These are phyloP conservation scores for Tylochromis polylepis DNA, from an alignment of 2,113 vertebrate species.

Conservation along the genomic window DNA sequence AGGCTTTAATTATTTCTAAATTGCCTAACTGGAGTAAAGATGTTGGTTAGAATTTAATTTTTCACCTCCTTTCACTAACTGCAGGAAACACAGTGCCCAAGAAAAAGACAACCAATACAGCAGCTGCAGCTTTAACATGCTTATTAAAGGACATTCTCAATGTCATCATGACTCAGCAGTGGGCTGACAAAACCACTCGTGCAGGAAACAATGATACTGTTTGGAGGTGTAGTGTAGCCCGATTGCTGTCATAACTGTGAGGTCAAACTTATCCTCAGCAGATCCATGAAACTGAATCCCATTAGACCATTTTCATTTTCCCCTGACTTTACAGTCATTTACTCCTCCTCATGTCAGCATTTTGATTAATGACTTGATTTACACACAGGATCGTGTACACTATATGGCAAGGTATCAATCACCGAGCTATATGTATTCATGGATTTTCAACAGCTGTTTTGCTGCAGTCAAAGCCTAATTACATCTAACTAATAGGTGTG, in stretches of 20 bases:
- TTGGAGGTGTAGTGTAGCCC: conserved; percentile 31
- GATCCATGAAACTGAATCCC: conserved; percentile 18
- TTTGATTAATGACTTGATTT: conserved; percentile 53
- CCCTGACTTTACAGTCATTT: conserved; percentile 11
- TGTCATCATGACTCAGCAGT: conserved; percentile 59
- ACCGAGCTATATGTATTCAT: conserved; percentile 13
- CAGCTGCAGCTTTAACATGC: conserved; percentile 21
- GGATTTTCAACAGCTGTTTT: conserved; percentile 13
- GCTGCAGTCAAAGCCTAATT: conserved; percentile 39
- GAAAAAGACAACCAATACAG: conserved; percentile 30
- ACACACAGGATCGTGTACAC: conserved; percentile 3
- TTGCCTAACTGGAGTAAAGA: neutral
- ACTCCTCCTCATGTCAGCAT: conserved; percentile 2
- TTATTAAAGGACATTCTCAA: conserved; percentile 58
- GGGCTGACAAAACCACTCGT: conserved; percentile 18
- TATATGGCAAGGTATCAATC: conserved; percentile 50
- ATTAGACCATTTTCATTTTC: neutral
- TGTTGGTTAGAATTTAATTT: conserved; percentile 7
- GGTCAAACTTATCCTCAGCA: conserved; percentile 34
- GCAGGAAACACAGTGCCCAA: neutral
- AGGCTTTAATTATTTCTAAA: conserved; percentile 39
- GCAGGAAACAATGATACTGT: conserved; percentile 17
- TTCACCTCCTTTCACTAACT: conserved; percentile 6
- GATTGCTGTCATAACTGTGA: conserved; percentile 28
- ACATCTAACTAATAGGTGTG: conserved; percentile 31